Evolutionary conservation across 1,140 invertebrate genomes (phyloP), one percentile per base, ranked within the genome.

Genomic region (Trichoplusia ni): DNA sequence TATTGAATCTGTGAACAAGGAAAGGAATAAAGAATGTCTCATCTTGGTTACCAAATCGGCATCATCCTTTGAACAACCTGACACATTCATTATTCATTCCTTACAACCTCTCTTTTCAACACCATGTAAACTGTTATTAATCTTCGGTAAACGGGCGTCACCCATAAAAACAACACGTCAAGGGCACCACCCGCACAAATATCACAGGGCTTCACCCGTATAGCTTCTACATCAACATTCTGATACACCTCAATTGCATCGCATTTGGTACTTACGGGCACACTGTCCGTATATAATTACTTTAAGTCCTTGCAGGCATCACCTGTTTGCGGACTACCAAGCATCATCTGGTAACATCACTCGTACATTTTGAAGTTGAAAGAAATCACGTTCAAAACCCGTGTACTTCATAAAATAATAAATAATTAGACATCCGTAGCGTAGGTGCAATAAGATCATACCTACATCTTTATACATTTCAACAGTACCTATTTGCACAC

Each of bases 31-130:
- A 1, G 31, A 33, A 33, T 16, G 37, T 38, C 14, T 38, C 3
- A 38, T 38, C 9, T 38, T 14, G 37, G 37, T 18, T 8, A 38
- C 11, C 35, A 37, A 37, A 37, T 37, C 11, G 35, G 35, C 35
- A 37, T 37, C 35, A 37, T 37, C 35, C 35, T 37, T 37, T 37
- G 8, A 37, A 37, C 35, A 37, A 37, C 11, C 35, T 37, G 35
- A 37, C 4, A 37, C 35, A 37, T 37, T 37, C 35, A 37, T 37
- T 37, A 37, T 37, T 37, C n/a, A 37, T 37, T 37, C n/a, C 35
- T 4, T 37, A 37, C 35, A 14, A n/a, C 11, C 8, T 14, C n/a
- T n/a, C 2, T 37, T 14, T 4, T 2, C 35, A 37, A 1, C 11
- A 11, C n/a, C n/a, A 37, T 37, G n/a, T 14, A 4, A 37, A 14